phyloP scores from a whole-genome alignment of 1,140 invertebrate genomes.

The Dendrolimus kikuchii region DNA sequence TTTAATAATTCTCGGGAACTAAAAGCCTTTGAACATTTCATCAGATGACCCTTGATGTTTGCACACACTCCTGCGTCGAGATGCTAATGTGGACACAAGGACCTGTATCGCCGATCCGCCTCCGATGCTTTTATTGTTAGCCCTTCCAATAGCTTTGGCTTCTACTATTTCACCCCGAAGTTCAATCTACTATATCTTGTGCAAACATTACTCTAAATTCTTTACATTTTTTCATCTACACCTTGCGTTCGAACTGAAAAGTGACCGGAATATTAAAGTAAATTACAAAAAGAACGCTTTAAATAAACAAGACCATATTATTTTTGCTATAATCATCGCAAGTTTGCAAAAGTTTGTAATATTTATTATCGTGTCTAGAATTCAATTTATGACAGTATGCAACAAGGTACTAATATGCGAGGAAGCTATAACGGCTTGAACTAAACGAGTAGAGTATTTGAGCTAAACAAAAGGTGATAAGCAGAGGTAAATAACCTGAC shows the following conservation, averaged over 20 bases:
- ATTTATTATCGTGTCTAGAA: not conserved
- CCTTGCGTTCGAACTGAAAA: constrained; percentile 15
- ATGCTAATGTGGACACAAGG: constrained; percentile 70
- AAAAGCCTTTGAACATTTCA: constrained; percentile 72
- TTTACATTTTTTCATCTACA: constrained; percentile 22
- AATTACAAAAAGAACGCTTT: too few relatives aligned
- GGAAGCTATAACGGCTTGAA: constrained; percentile 35
- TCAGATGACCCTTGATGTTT: constrained; percentile 70
- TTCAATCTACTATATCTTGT: constrained; percentile 48
- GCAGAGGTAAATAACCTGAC: constrained; percentile 67
- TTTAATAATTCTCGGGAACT: constrained; percentile 72
- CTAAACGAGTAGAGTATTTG: constrained; percentile 47
- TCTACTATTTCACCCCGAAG: constrained; percentile 48
- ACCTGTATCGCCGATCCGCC: constrained; percentile 66
- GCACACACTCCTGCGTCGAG: constrained; percentile 65
- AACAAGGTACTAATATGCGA: constrained; percentile 24
- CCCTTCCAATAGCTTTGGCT: constrained; percentile 44
- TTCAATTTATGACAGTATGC: not conserved
- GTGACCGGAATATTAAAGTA: not conserved
- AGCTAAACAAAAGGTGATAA: constrained; percentile 71
- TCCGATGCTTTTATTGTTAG: constrained; percentile 62
- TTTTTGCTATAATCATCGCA: too few relatives aligned
- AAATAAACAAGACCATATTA: too few relatives aligned
- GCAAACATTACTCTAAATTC: constrained; percentile 31
- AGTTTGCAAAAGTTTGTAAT: not conserved